phyloP scores from a whole-genome alignment of 2,797 vertebrate genomes.

The Rhodeus uyekii region DNA sequence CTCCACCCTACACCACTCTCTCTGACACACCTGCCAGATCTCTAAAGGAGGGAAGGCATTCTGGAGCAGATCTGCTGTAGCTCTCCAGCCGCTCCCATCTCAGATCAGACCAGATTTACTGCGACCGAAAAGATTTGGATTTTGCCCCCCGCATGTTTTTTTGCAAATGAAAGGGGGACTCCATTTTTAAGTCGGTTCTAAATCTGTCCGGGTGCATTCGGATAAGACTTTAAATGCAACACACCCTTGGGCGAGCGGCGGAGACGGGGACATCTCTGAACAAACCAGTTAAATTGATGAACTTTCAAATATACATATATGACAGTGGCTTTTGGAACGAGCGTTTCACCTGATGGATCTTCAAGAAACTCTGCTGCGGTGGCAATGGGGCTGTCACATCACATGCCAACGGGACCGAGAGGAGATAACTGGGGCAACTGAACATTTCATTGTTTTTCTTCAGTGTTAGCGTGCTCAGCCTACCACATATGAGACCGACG shows the following conservation, averaged over 20 bases:
- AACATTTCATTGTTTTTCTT: constrained; percentile 22
- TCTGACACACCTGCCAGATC: constrained; percentile 49
- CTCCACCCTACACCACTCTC: constrained; percentile 48
- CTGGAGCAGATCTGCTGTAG: constrained; percentile 31
- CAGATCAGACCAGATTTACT: constrained; percentile 8
- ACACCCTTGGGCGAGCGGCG: constrained; percentile 26
- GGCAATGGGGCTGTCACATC: constrained; percentile 45
- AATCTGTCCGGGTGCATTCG: constrained; percentile 21
- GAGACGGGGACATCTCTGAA: not conserved
- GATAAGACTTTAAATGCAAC: constrained; percentile 38
- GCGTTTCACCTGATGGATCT: constrained; percentile 33
- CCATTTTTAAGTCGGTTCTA: constrained; percentile 1
- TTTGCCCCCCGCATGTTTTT: not conserved
- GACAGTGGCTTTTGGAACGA: constrained; percentile 34
- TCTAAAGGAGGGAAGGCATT: constrained; percentile 33
- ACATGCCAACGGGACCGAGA: constrained; percentile 34
- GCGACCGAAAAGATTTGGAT: not conserved
- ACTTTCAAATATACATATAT: constrained; percentile 32
- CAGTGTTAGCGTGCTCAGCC: not conserved
- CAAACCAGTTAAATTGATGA: constrained; percentile 10
- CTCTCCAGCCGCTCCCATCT: constrained; percentile 22
- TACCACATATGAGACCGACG: constrained; percentile 35
- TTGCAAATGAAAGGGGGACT: not conserved
- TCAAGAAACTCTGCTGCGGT: constrained; percentile 32
- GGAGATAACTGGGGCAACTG: constrained; percentile 25